These are phyloP conservation scores for Cheilosia vulpina DNA, from an alignment of 2,888 invertebrate species.

Conservation along the genomic window DNA sequence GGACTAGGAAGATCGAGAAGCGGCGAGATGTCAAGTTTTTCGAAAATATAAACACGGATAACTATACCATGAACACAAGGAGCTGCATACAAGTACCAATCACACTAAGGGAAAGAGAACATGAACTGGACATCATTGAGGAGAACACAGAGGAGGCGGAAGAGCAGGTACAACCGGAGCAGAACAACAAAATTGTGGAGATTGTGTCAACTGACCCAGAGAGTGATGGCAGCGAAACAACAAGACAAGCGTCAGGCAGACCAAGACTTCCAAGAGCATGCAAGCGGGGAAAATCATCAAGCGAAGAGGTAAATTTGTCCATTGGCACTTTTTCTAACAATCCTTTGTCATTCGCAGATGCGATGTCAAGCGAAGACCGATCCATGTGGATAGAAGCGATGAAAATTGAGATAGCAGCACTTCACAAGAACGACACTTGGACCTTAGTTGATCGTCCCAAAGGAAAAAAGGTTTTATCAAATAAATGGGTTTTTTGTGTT, in stretches of 20 bases:
- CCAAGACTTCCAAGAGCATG: neutral
- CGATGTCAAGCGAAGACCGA: neutral
- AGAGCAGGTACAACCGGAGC: neutral
- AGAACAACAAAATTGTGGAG: neutral
- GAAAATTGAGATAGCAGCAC: neutral
- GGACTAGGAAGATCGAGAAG: neutral
- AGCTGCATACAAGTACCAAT: neutral
- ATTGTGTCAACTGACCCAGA: neutral
- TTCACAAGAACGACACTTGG: neutral
- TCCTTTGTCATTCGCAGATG: constrained; percentile 5
- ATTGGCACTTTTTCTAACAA: neutral
- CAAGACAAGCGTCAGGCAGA: neutral
- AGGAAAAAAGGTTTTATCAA: no score
- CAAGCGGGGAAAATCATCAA: neutral
- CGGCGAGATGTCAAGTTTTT: neutral
- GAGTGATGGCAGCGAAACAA: constrained; percentile 3
- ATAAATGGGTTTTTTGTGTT: neutral
- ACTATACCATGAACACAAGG: neutral
- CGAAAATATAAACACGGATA: neutral
- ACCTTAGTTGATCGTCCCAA: neutral
- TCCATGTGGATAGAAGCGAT: constrained; percentile 4
- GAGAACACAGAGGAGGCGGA: neutral
- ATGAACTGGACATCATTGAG: neutral
- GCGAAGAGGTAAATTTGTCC: neutral
- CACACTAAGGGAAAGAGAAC: neutral